Base-by-base conservation (phyloP, 2,113 vertebrate genomes). In the Craseonycteris thonglongyai region DNA sequence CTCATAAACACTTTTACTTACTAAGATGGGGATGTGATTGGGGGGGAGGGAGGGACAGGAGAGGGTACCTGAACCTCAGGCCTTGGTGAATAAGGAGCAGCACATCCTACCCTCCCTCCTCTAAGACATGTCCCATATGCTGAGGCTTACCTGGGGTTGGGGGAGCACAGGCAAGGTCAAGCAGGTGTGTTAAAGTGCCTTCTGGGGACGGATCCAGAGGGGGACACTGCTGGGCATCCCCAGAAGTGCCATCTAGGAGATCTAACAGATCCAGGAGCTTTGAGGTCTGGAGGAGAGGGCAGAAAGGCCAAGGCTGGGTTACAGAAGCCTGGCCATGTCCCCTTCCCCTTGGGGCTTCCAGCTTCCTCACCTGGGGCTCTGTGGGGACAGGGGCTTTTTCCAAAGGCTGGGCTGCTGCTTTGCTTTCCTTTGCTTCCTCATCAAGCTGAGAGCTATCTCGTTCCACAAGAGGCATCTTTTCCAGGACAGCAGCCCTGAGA, bases 381-480 rank as follows among this genome's bases (percentile, higher is more conserved):
- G 79, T 26, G 24, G 87, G 35, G 14, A 33, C n/a, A 28, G 85
- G 30, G 69, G 68, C 56, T 82, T 85, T 74, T 83, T 93, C 94
- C 2, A 69, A 71, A 91, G 30, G 49, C 49, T 26, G 89, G 76
- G 47, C 40, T 16, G 15, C n/a, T 35, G 5, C 85, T 85, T 58
- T 74, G 87, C 56, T 95, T 49, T 96, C 87, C 61, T 92, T 68
- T 81, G 69, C 96, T 12, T 98, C 98, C 51, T 95, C 98, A 40
- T 80, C 82, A 40, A 42, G 97, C 2, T 98, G 98, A 80, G 97
- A 72, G 8, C 97, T 97, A 83, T 97, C 96, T 93, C 97, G 98
- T 12, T 99, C 99, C 38, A 98, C 97, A 26, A 99, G 98, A 1
- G 99, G 99, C 98, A 99, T 99, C 97, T 99, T 98, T 96, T 99